Evolutionary conservation across 2,888 invertebrate species (phyloP).

Genomic region (Biston betularia): DNA sequence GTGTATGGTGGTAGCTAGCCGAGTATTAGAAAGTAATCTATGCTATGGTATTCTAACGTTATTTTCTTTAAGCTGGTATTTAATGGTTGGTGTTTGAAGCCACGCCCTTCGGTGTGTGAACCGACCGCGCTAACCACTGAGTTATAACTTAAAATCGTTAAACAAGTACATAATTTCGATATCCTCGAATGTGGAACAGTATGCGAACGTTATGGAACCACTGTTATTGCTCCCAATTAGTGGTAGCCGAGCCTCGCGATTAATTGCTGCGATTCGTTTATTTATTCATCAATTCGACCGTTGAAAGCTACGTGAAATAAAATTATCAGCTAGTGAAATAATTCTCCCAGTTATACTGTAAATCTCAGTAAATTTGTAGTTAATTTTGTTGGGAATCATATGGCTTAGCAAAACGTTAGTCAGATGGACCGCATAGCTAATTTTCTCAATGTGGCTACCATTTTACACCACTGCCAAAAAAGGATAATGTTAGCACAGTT

Average conservation of each 20-base stretch:
- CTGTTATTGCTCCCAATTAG: constrained; percentile 48
- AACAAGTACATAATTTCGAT: background rate
- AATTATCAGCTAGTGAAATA: constrained; percentile 13
- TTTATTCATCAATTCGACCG: constrained; percentile 41
- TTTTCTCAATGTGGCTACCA: too few relatives aligned
- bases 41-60: too few relatives aligned
- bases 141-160: too few relatives aligned
- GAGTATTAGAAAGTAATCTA: too few relatives aligned
- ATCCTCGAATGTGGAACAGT: constrained; percentile 35
- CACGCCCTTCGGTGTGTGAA: too few relatives aligned
- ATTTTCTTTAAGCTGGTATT: too few relatives aligned
- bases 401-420: background rate
- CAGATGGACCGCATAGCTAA: background rate
- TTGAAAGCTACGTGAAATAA: constrained; percentile 14
- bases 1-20: too few relatives aligned
- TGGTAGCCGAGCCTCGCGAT: constrained; percentile 35
- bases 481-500: too few relatives aligned
- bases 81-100: too few relatives aligned
- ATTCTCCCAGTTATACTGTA: constrained; percentile 1
- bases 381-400: background rate
- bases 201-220: constrained; percentile 31
- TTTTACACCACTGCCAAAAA: too few relatives aligned
- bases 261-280: constrained; percentile 47
- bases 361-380: background rate
- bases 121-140: too few relatives aligned